These are phyloP conservation scores for Drosophila sordidula DNA, from an alignment of 2,888 invertebrate species.

Conservation along the genomic window DNA sequence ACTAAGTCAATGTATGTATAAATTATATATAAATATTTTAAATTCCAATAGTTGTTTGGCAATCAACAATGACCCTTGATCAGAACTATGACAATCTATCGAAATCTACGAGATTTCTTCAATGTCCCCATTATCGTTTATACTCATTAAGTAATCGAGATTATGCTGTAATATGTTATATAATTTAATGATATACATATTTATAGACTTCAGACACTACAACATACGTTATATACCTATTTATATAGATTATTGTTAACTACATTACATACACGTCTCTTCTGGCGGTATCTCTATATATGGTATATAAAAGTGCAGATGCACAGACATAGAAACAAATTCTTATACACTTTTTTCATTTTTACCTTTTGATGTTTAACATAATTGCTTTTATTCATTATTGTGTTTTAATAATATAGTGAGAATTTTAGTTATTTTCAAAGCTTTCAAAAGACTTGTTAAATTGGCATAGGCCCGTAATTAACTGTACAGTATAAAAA, in stretches of 20 bases:
- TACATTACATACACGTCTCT: slow-evolving; percentile 55
- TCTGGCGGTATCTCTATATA: slow-evolving; percentile 29
- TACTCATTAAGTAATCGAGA: slow-evolving; percentile 18
- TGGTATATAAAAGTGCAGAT: slow-evolving; percentile 51
- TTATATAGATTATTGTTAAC: slow-evolving; percentile 51
- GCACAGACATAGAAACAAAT: slow-evolving; percentile 50
- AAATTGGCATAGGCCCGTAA: slow-evolving; percentile 45
- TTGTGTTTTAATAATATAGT: slow-evolving; percentile 58
- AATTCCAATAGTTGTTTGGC: no score
- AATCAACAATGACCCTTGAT: no score
- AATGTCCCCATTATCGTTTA: not conserved
- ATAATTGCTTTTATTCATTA: slow-evolving; percentile 42
- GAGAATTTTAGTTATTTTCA: slow-evolving; percentile 74
- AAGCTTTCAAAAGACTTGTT: slow-evolving; percentile 68
- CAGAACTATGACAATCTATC: no score
- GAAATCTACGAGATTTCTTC: not conserved
- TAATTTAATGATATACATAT: slow-evolving; percentile 73
- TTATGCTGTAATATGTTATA: slow-evolving; percentile 26
- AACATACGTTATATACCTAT: slow-evolving; percentile 51
- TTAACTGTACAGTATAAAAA: slow-evolving; percentile 57
- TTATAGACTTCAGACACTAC: slow-evolving; percentile 63
- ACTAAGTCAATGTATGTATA: no score
- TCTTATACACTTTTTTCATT: slow-evolving; percentile 21
- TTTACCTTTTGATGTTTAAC: slow-evolving; percentile 28
- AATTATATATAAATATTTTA: no score